Evolutionary conservation across 2,888 invertebrate genomes (phyloP), one percentile per base, ranked within the genome.

Genomic region (Leucania comma): DNA sequence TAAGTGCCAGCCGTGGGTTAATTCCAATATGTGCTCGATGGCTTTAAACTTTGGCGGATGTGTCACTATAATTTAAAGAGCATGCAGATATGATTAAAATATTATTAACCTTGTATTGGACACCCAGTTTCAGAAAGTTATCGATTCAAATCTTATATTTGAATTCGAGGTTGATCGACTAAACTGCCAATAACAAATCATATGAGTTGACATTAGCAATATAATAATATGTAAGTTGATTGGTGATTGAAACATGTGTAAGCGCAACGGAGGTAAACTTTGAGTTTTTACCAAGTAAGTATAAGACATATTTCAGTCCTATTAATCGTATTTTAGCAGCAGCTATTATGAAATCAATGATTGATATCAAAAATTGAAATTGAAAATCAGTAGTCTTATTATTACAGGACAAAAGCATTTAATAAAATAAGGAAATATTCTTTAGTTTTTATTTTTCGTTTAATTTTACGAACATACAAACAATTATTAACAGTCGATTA

Each of bases 391-490:
- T 46, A 8, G 20, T 46, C 20, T 46, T 46, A 46, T 20, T 20
- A n/a, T 46, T 46, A 46, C 5, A 20, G 46, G 46, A 46, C 6
- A 46, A 20, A 46, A 1, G 46, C 20, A 20, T 9, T n/a, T 9
- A 48, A 48, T 48, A 48, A 56, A 60, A 57, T 35, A 32, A 32
- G 26, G 1, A 56, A 65, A 62, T 80, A 80, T 57, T 72, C 10
- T 79, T 72, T 51, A 46, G 79, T 76, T 65, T 79, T 79, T 79
- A 79, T 79, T 76, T 79, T 79, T 76, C 79, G 79, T 56, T 59
- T 46, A 17, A 67, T 53, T 10, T 68, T 57, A 70, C 69, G 70
- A 78, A 59, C 50, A 71, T 75, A 80, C 73, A 80, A 72, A 68
- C 71, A 80, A 75, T 72, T 78, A 80, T 81, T 54, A 78, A 81